Evolutionary conservation across 2,113 vertebrate species (phyloP).

Genomic region (Rissa tridactyla): DNA sequence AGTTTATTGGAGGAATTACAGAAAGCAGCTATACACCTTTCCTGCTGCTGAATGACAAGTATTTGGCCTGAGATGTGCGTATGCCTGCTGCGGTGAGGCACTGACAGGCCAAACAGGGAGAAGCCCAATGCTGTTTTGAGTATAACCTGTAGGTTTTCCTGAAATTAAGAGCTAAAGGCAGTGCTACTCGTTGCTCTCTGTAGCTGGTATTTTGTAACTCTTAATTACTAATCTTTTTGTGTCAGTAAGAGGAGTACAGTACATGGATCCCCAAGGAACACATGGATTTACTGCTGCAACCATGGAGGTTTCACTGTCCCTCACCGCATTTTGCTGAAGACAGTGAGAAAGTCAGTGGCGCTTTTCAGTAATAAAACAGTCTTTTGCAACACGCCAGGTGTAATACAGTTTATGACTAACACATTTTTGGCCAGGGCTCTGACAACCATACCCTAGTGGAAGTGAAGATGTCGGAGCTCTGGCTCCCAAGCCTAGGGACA

Average conservation of each 20-base stretch:
- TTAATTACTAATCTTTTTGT: not conserved
- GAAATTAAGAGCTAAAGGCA: not conserved
- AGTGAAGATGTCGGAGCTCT: not conserved
- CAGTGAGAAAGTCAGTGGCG: not conserved
- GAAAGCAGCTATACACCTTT: not conserved
- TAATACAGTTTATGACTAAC: not conserved
- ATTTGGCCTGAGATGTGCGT: fast-evolving
- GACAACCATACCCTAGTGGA: not conserved
- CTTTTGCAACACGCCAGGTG: fast-evolving
- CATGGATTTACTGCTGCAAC: not conserved
- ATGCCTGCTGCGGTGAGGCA: not conserved
- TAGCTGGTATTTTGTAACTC: not conserved
- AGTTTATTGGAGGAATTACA: not conserved
- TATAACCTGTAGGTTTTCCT: not conserved
- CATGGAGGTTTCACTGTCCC: not conserved
- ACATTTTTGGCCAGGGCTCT: not conserved
- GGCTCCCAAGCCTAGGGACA: too few species aligned
- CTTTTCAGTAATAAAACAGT: not conserved
- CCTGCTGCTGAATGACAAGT: not conserved
- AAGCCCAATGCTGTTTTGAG: not conserved
- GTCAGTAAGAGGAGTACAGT: not conserved
- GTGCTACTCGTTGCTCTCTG: not conserved
- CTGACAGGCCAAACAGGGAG: not conserved
- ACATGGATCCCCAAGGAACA: fast-evolving
- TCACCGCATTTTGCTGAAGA: not conserved